These are phyloP conservation scores for Phengaris arion DNA, from an alignment of 2,888 invertebrate species.

Conservation along the genomic window DNA sequence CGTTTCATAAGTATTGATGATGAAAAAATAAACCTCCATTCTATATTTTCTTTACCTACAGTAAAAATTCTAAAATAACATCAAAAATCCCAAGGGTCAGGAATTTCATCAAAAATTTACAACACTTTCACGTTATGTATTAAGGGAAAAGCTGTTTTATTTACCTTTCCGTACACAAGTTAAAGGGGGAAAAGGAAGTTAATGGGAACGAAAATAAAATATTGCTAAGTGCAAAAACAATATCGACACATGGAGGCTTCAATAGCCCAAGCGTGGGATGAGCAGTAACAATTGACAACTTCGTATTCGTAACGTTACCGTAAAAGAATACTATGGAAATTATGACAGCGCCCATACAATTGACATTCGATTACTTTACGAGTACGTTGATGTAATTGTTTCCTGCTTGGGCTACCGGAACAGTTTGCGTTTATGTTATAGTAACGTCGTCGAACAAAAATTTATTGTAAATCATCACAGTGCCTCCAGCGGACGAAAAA, in stretches of 20 bases:
- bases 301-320: no score
- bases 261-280: no score
- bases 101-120: conserved; percentile 27
- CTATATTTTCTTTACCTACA: not conserved
- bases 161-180: conserved; percentile 24
- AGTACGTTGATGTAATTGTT: no score
- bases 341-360: no score
- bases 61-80: conserved; percentile 21
- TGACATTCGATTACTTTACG: no score
- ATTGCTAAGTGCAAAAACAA: conserved; percentile 17
- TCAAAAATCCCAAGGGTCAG: conserved; percentile 13
- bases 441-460: no score
- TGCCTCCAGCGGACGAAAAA: no score
- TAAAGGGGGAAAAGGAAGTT: conserved; percentile 19
- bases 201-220: conserved; percentile 1
- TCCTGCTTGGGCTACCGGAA: no score
- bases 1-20: not conserved
- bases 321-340: no score
- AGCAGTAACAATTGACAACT: no score
- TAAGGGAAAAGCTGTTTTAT: conserved; percentile 24
- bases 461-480: no score
- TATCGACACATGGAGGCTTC: conserved; percentile 7
- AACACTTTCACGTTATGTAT: conserved; percentile 12
- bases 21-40: not conserved
- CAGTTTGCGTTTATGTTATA: no score